Evolutionary conservation across 2,797 vertebrate genomes (phyloP), one percentile per base, ranked within the genome.

Genomic region (Mareca penelope): DNA sequence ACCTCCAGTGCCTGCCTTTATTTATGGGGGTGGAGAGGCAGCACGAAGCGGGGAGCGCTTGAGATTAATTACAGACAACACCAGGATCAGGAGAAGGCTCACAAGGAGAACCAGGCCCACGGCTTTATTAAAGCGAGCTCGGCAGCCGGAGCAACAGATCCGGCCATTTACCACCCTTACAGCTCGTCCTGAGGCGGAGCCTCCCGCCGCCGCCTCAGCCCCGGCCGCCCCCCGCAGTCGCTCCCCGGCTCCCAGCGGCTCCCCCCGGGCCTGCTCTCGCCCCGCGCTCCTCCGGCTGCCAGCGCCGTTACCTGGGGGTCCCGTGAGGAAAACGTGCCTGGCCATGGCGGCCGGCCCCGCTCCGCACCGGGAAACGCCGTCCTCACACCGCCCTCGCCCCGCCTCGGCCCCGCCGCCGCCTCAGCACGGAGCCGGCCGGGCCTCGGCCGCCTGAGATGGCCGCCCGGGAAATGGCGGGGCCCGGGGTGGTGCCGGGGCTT

Each of bases 311-410:
- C 96, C 97, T 95, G 95, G 95, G 33, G 94, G 86, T 73, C 95
- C 96, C 14, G 95, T 97, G 1, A 96, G 91, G 59, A 96, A 95
- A 80, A 96, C 94, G 69, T 97, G 97, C 65, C 46, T 91, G 16
- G 97, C 15, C 97, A 97, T 97, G 24, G n/a, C 31, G 48, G 9
- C 35, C 5, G 2, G 3, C 39, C 39, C 6, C 67, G 2, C 73
- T 17, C 40, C 31, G 1, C 82, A 44, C 42, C 1, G 42, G 1
- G 42, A 44, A 44, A 44, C 42, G 9, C 42, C 42, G 42, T 17
- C 42, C 42, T 44, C 42, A 17, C 42, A 39, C 40, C 16, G 39
- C 13, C 1, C 24, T 39, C 53, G 44, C 69, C 28, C 70, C 86
- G 57, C 40, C 26, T 21, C 33, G 9, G 19, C 8, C 14, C 40